phyloP scores from a whole-genome alignment of 2,113 vertebrate species.

The Galeopterus variegatus region DNA sequence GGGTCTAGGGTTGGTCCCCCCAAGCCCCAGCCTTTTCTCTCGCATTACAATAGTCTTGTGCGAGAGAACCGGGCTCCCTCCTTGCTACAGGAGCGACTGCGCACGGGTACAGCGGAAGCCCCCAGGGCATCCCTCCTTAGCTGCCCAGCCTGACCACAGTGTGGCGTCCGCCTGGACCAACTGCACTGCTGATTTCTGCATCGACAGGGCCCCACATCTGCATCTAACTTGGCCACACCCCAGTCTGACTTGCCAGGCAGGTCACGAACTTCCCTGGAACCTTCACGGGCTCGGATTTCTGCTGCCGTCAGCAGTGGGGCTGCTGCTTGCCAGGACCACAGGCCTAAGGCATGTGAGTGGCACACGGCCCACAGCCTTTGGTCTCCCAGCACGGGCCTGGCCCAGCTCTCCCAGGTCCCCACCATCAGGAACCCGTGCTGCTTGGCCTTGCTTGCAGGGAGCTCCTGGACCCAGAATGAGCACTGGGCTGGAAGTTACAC shows the following conservation, averaged over 20 bases:
- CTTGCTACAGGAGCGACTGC: fast-evolving
- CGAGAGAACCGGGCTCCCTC: fast-evolving
- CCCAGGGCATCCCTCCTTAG: background rate
- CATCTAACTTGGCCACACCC: background rate
- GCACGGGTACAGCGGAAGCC: background rate
- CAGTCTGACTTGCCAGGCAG: background rate
- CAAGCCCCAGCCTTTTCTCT: background rate
- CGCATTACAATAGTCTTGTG: fast-evolving
- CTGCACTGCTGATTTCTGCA: fast-evolving
- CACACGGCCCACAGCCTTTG: background rate
- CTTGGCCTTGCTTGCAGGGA: fast-evolving
- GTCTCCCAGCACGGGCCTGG: background rate
- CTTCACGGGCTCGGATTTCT: background rate
- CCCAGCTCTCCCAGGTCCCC: fast-evolving
- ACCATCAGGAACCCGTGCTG: fast-evolving
- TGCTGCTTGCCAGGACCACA: background rate
- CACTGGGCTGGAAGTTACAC: fast-evolving
- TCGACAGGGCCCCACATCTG: background rate
- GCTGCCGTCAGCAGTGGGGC: background rate
- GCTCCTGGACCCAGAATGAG: background rate
- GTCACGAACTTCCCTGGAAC: background rate
- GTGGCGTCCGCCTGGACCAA: background rate
- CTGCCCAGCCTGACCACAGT: background rate
- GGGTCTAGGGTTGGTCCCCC: background rate
- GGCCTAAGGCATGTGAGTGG: background rate